Evolutionary conservation across 2,888 invertebrate genomes (phyloP).

Genomic region (Cheilosia urbana): DNA sequence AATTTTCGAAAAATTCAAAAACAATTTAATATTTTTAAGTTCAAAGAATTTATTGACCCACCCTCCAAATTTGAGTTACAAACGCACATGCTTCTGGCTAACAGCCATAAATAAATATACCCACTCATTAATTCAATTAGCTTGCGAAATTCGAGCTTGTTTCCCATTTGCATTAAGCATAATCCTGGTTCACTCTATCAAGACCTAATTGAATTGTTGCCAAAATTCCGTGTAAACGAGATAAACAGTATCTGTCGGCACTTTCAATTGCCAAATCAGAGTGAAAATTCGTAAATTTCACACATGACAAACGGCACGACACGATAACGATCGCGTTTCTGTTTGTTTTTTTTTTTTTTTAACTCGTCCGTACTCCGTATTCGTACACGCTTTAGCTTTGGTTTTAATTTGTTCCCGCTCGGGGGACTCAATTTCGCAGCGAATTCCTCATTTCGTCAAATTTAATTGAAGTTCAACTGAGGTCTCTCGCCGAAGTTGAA

Average conservation of each 20-base stretch:
- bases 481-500: slow-evolving; percentile 24
- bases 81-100: neutral
- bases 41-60: too few species aligned
- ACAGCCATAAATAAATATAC: too few species aligned
- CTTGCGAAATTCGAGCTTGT: slow-evolving; percentile 1
- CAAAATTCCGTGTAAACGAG: slow-evolving; percentile 31
- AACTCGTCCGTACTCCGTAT: neutral
- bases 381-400: neutral
- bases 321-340: slow-evolving; percentile 1
- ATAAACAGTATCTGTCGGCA: slow-evolving; percentile 47
- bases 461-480: slow-evolving; percentile 50
- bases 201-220: slow-evolving; percentile 41
- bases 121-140: slow-evolving; percentile 25
- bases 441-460: slow-evolving; percentile 50
- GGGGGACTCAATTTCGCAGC: slow-evolving; percentile 14
- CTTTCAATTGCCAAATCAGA: slow-evolving; percentile 21
- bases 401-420: neutral
- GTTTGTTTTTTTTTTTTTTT: neutral
- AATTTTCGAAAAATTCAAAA: too few species aligned
- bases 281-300: slow-evolving; percentile 17
- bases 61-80: too few species aligned
- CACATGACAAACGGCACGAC: slow-evolving; percentile 5
- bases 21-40: too few species aligned
- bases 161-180: slow-evolving; percentile 9
- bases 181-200: slow-evolving; percentile 1